These are phyloP conservation scores for Dynastes maya DNA, from an alignment of 2,888 invertebrate genomes.

Conservation along the genomic window DNA sequence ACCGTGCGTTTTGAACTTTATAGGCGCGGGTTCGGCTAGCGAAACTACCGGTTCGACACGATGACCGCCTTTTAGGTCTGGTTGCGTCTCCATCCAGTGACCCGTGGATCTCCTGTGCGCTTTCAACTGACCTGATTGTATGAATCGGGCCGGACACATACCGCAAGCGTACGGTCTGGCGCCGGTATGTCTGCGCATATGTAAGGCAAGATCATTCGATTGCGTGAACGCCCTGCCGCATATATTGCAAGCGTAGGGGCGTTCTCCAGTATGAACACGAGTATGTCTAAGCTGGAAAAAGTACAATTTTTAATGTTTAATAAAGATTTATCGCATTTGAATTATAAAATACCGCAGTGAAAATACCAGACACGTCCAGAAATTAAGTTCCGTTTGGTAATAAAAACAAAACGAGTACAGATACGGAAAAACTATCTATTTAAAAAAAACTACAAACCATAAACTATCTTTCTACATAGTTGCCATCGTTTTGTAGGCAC, in stretches of 20 bases:
- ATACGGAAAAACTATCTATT: too few relatives aligned
- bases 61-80: conserved; percentile 69
- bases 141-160: conserved; percentile 79
- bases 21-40: conserved; percentile 66
- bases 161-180: conserved; percentile 79
- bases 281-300: conserved; percentile 67
- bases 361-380: too few relatives aligned
- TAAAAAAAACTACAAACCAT: too few relatives aligned
- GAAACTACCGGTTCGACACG: conserved; percentile 69
- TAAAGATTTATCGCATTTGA: too few relatives aligned
- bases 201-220: conserved; percentile 81
- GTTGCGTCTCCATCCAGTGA: conserved; percentile 72
- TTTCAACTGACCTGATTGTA: conserved; percentile 76
- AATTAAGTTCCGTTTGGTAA: too few relatives aligned
- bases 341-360: too few relatives aligned
- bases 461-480: too few relatives aligned
- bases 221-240: conserved; percentile 76
- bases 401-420: too few relatives aligned
- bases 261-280: conserved; percentile 70
- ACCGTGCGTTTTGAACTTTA: conserved; percentile 67
- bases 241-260: conserved; percentile 69
- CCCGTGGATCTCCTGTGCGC: conserved; percentile 77
- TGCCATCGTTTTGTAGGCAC: too few relatives aligned
- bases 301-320: not conserved
- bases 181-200: conserved; percentile 81